Evolutionary conservation across 2,797 vertebrate genomes (phyloP).

Genomic region (Antennarius maculatus): DNA sequence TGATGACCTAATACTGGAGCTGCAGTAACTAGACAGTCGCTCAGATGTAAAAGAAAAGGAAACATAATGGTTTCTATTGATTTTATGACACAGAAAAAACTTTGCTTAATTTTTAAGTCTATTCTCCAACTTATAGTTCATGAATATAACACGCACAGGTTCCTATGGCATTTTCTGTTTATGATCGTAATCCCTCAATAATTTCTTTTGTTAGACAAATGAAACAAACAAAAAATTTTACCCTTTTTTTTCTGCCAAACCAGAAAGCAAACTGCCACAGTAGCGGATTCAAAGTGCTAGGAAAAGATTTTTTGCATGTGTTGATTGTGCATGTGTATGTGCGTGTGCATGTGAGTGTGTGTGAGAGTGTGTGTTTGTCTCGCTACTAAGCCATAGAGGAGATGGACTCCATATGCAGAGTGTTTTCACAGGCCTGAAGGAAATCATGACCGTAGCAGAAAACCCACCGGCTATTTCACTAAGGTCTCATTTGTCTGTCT

Average conservation of each 20-base stretch:
- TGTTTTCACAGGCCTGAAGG: slow-evolving; percentile 81
- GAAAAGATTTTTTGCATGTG: slow-evolving; percentile 40
- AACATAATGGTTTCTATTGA: slow-evolving; percentile 75
- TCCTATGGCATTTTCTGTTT: slow-evolving; percentile 10
- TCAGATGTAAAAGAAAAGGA: slow-evolving; percentile 55
- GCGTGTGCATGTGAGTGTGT: slow-evolving; percentile 35
- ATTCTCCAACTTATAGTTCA: slow-evolving; percentile 9
- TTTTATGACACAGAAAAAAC: slow-evolving; percentile 62
- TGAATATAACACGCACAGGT: neutral
- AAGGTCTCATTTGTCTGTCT: slow-evolving; percentile 73
- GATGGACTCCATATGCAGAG: slow-evolving; percentile 82
- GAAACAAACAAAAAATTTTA: neutral
- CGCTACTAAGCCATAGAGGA: slow-evolving; percentile 72
- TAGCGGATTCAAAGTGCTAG: slow-evolving; percentile 30
- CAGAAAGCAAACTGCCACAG: slow-evolving; percentile 36
- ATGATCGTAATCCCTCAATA: slow-evolving; percentile 10
- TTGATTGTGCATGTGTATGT: too few species aligned
- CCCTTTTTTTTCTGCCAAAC: slow-evolving; percentile 5
- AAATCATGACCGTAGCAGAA: slow-evolving; percentile 79
- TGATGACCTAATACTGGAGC: slow-evolving; percentile 76
- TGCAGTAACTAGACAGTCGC: slow-evolving; percentile 69
- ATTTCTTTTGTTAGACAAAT: neutral
- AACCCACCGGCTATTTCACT: slow-evolving; percentile 72
- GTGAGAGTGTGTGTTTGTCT: slow-evolving; percentile 54
- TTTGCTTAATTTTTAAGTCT: slow-evolving; percentile 50